These are phyloP conservation scores for Scaptomyza caliginosa DNA, from an alignment of 2,888 invertebrate species.

Conservation along the genomic window DNA sequence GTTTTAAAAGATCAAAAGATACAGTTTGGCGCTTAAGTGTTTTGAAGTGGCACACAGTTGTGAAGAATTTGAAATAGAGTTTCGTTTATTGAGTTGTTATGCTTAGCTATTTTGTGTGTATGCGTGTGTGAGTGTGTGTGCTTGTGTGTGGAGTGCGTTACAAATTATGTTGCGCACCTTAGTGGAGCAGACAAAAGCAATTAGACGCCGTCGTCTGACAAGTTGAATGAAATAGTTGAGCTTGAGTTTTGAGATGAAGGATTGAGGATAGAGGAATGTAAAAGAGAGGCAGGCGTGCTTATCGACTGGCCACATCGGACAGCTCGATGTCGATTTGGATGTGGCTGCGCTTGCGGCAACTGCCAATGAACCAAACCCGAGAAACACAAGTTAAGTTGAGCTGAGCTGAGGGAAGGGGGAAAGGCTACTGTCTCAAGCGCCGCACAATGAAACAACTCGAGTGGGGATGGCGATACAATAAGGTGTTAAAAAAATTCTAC, in stretches of 20 bases:
- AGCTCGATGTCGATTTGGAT: constrained; percentile 48
- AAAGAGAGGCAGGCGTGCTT: constrained; percentile 46
- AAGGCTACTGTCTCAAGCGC: constrained; percentile 66
- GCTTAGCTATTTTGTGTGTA: constrained; percentile 24
- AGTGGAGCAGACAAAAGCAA: constrained; percentile 78
- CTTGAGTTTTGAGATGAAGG: constrained; percentile 45
- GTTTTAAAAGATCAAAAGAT: constrained; percentile 70
- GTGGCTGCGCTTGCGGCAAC: constrained; percentile 32
- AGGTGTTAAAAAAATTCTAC: constrained; percentile 78
- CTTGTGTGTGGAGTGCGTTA: constrained; percentile 53
- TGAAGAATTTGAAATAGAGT: constrained; percentile 42
- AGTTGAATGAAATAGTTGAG: constrained; percentile 71
- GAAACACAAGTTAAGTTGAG: not conserved
- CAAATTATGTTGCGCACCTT: constrained; percentile 73
- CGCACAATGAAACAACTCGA: constrained; percentile 43
- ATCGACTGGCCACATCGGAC: constrained; percentile 61
- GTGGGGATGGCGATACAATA: constrained; percentile 64
- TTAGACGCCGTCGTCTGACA: constrained; percentile 75
- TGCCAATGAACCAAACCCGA: constrained; percentile 56
- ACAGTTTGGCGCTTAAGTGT: constrained; percentile 75
- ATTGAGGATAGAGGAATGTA: constrained; percentile 48
- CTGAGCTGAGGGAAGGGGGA: constrained; percentile 4
- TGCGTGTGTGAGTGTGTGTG: constrained; percentile 21
- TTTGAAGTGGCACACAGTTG: constrained; percentile 49
- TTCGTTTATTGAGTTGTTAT: constrained; percentile 73